A percentile compares a stretch with the other conserved stretches of the same genome.
Evolutionary conservation across 2,797 vertebrate species (phyloP).

Genomic region (Pangasius macronema): DNA sequence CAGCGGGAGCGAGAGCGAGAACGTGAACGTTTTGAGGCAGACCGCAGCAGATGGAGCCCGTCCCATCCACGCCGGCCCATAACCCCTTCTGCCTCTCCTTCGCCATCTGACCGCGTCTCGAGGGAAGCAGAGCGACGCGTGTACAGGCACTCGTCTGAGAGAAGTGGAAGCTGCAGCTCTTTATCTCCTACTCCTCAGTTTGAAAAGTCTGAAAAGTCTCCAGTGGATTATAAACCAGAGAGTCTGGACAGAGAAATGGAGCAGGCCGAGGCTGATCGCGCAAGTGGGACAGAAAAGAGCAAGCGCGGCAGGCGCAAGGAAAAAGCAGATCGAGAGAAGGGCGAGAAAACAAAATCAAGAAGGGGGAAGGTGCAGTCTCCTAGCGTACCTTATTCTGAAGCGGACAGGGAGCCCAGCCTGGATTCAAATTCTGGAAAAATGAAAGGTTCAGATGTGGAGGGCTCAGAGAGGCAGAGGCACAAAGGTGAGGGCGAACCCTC

Average conservation of each 20-base stretch:
- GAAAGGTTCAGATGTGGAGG: constrained; percentile 82
- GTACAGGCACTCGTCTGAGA: constrained; percentile 94
- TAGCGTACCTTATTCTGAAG: constrained; percentile 82
- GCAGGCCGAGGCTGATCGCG: constrained; percentile 79
- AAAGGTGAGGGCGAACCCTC: constrained; percentile 84
- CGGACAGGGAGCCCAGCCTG: constrained; percentile 81
- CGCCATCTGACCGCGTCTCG: constrained; percentile 86
- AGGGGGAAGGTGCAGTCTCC: constrained; percentile 90
- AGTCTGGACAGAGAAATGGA: constrained; percentile 83
- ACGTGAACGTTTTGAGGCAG: constrained; percentile 90
- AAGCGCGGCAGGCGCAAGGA: constrained; percentile 89
- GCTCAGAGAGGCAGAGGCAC: constrained; percentile 80
- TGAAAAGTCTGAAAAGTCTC: constrained; percentile 88
- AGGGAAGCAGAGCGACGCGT: constrained; percentile 90
- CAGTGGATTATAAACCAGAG: constrained; percentile 86
- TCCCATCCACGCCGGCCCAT: constrained; percentile 87
- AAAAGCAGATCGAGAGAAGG: constrained; percentile 88
- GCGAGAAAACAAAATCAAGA: constrained; percentile 82
- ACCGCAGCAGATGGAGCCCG: constrained; percentile 92
- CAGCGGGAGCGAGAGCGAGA: constrained; percentile 92
- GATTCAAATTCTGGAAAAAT: constrained; percentile 79
- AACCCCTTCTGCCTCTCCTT: constrained; percentile 87
- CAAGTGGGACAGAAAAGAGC: constrained; percentile 79
- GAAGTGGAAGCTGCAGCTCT: constrained; percentile 94
- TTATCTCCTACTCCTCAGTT: constrained; percentile 88